These are phyloP conservation scores for Varecia variegata DNA, from an alignment of 2,797 vertebrate genomes.

Conservation along the genomic window DNA sequence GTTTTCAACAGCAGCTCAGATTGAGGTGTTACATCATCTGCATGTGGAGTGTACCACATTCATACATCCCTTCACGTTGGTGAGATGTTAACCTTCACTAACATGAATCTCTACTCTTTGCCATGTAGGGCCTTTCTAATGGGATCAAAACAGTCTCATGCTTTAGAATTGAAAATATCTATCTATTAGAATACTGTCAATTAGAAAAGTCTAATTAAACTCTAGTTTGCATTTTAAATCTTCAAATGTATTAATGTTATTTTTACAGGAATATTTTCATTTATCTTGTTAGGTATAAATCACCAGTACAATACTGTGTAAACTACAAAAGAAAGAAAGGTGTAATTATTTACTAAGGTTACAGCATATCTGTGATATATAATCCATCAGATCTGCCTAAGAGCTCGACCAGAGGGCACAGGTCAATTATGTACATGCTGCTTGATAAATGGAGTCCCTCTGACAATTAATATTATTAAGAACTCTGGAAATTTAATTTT, in stretches of 20 bases:
- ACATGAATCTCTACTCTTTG: not conserved
- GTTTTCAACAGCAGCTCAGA: not conserved
- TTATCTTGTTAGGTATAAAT: constrained; percentile 39
- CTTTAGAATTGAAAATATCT: constrained; percentile 31
- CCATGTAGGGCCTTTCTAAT: not conserved
- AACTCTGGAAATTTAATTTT: constrained; percentile 51
- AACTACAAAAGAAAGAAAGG: not conserved
- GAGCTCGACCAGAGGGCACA: not conserved
- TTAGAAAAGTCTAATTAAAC: constrained; percentile 26
- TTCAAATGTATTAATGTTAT: not conserved
- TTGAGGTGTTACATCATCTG: not conserved
- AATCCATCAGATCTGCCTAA: not conserved
- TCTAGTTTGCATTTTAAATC: constrained; percentile 29
- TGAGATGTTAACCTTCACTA: not conserved
- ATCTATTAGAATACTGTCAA: not conserved
- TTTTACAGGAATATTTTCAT: constrained; percentile 45
- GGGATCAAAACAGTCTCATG: not conserved
- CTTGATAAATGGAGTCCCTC: not conserved
- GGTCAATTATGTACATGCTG: not conserved
- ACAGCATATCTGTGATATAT: not conserved
- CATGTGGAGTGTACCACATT: not conserved
- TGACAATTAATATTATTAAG: constrained; percentile 27
- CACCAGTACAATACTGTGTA: not conserved
- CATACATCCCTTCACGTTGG: not conserved
- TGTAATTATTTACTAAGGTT: not conserved